Evolutionary conservation across 2,797 vertebrate species (phyloP), one percentile per base, ranked within the genome.

Genomic region (Hippopotamyrus pictus): DNA sequence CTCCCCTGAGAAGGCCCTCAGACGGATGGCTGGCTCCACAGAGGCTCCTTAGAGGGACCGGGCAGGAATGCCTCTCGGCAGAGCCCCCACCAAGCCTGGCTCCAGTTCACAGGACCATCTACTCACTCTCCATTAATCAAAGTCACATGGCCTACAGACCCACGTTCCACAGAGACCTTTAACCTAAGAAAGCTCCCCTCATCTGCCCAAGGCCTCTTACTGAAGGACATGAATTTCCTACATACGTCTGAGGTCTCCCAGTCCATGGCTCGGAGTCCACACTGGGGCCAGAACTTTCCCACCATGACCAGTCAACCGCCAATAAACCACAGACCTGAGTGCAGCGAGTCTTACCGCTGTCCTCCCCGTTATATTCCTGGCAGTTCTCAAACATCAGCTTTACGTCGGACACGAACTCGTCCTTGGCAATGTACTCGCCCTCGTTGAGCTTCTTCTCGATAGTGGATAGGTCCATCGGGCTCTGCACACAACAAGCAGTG

Each of bases 321-420:
- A 22, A 48, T 53, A 33, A 51, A 29, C 9, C 83, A 51, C 25
- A 86, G 9, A n/a, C 22, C 79, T 4, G 3, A 25, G 19, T 50
- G 62, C n/a, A 0, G 9, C 6, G 37, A 29, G 22, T 44, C 94
- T 97, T 96, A 99, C 99, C 99, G 53, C 98, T 99, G 91, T 96
- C 97, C 89, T 99, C 97, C 82, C 99, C 99, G 12, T 99, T 99
- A 93, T 99, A 99, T 92, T 99, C 98, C 1, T 96, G 94, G 86
- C 99, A 99, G 94, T 99, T 99, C 92, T 97, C 97, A 95, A 99
- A 99, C 95, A 99, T 99, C 90, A 97, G 98, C 94, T 99, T 99
- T 96, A 99, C 97, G 85, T 99, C 99, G 0, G 96, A 95, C 89
- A 97, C 95, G 93, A 99, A 99, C 91, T 99, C 97, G 54, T 99